phyloP scores from a whole-genome alignment of 2,797 vertebrate species.

The Peromyscus nudipes region DNA sequence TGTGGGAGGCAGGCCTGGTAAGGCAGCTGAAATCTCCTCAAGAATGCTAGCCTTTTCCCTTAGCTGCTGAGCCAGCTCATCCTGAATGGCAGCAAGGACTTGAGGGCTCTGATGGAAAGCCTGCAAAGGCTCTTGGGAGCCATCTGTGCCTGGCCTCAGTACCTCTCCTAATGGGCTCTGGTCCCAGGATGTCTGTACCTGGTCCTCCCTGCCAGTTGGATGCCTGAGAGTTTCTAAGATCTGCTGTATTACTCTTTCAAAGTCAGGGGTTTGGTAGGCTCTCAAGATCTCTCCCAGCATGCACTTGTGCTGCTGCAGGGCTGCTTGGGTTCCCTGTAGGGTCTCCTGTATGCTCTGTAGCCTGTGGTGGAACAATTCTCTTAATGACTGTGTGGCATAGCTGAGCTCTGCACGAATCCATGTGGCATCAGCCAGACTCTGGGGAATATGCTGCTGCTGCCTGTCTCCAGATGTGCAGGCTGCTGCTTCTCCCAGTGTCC shows the following conservation, averaged over 20 bases:
- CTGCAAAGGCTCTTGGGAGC: slow-evolving; percentile 87
- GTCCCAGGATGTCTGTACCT: slow-evolving; percentile 86
- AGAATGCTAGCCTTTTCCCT: slow-evolving; percentile 93
- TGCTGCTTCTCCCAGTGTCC: slow-evolving; percentile 58
- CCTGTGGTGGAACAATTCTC: slow-evolving; percentile 92
- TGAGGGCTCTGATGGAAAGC: slow-evolving; percentile 84
- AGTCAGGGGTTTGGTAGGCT: slow-evolving; percentile 90
- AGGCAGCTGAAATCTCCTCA: slow-evolving; percentile 91
- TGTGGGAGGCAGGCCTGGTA: slow-evolving; percentile 87
- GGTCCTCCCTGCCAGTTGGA: slow-evolving; percentile 80
- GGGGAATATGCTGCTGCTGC: slow-evolving; percentile 60
- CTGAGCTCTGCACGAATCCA: slow-evolving; percentile 94
- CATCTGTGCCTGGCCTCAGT: slow-evolving; percentile 88
- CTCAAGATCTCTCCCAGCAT: slow-evolving; percentile 91
- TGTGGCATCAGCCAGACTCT: slow-evolving; percentile 82
- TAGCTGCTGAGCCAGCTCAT: slow-evolving; percentile 92
- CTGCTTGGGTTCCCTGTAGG: slow-evolving; percentile 90
- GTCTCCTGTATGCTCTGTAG: slow-evolving; percentile 92
- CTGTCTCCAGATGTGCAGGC: slow-evolving; percentile 73
- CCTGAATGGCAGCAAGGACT: slow-evolving; percentile 90
- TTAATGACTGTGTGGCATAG: slow-evolving; percentile 92
- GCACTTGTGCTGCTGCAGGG: slow-evolving; percentile 92
- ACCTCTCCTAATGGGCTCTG: slow-evolving; percentile 87
- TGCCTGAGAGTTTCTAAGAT: slow-evolving; percentile 88
- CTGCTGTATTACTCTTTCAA: slow-evolving; percentile 91